Percentiles rank a stretch among this genome's conserved stretches.
These are phyloP conservation scores for Ochlodes sylvanus DNA, from an alignment of 2,888 invertebrate species.

Conservation along the genomic window DNA sequence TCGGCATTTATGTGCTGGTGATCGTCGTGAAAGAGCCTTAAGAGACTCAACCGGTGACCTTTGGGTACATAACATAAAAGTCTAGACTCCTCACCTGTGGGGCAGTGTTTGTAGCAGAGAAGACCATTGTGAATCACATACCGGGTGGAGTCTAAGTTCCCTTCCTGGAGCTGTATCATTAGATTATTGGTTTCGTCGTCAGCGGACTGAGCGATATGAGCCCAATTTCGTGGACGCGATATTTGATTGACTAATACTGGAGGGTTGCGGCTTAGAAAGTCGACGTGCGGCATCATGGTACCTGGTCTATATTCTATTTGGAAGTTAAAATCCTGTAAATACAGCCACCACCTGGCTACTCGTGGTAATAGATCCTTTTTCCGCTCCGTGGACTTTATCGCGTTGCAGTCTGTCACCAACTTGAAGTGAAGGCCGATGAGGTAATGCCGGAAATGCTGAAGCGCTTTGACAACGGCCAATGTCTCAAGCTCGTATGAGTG, in stretches of 20 bases:
- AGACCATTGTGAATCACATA: neutral
- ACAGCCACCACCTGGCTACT: conserved; percentile 10
- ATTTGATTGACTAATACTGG: neutral
- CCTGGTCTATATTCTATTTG: conserved; percentile 10
- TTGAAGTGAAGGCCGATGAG: neutral
- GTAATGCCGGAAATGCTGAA: neutral
- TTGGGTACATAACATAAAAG: neutral
- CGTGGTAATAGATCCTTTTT: neutral
- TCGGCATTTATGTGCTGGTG: neutral
- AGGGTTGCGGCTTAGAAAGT: conserved; percentile 9
- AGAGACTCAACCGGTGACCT: neutral
- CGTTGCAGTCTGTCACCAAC: neutral
- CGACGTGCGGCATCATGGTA: conserved; percentile 10
- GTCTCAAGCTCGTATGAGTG: conserved; percentile 10
- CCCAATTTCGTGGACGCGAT: neutral
- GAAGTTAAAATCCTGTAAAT: conserved; percentile 12
- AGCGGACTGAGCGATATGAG: neutral
- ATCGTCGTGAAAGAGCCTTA: neutral
- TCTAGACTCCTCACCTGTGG: neutral
- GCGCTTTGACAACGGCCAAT: neutral
- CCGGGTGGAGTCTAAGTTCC: neutral
- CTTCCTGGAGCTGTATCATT: neutral
- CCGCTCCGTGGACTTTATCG: neutral
- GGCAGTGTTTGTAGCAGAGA: neutral
- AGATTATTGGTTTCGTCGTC: neutral